A percentile compares a stretch with the other conserved stretches of the same genome.
These are phyloP conservation scores for Drosophila aff. DNA, from an alignment of 1,140 invertebrate genomes.

Conservation along the genomic window DNA sequence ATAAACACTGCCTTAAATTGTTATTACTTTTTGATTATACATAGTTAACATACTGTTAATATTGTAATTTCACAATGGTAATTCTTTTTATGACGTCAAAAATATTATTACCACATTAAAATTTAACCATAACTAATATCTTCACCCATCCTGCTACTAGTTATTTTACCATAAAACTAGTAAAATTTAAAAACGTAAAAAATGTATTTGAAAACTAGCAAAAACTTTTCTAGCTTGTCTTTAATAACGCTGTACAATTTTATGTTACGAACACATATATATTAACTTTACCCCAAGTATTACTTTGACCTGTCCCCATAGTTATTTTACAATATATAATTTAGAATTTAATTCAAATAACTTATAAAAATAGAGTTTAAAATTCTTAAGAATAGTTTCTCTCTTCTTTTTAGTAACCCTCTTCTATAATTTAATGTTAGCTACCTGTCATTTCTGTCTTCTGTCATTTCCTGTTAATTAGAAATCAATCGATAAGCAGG, in stretches of 20 bases:
- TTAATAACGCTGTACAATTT: too few species aligned
- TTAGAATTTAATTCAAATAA: too few species aligned
- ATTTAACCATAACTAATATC: background rate
- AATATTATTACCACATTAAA: background rate
- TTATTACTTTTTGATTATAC: background rate
- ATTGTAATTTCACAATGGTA: background rate
- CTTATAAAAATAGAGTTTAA: background rate
- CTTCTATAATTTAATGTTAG: background rate
- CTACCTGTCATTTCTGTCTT: slow-evolving; percentile 1
- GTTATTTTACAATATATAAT: too few species aligned
- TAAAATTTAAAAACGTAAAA: background rate
- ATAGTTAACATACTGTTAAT: too few species aligned
- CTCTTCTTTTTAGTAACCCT: background rate
- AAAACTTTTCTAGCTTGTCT: too few species aligned
- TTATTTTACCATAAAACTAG: background rate
- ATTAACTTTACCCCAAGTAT: too few species aligned
- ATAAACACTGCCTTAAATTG: background rate
- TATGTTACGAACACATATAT: too few species aligned
- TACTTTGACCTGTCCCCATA: too few species aligned
- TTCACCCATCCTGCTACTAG: background rate
- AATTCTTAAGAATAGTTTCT: background rate
- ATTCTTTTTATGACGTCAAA: background rate
- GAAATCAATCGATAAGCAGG: slow-evolving; percentile 70
- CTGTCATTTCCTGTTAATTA: slow-evolving; percentile 54
- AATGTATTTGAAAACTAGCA: background rate